Evolutionary conservation across 2,888 invertebrate species (phyloP), one percentile per base, ranked within the genome.

Genomic region (Volucella zonaria): DNA sequence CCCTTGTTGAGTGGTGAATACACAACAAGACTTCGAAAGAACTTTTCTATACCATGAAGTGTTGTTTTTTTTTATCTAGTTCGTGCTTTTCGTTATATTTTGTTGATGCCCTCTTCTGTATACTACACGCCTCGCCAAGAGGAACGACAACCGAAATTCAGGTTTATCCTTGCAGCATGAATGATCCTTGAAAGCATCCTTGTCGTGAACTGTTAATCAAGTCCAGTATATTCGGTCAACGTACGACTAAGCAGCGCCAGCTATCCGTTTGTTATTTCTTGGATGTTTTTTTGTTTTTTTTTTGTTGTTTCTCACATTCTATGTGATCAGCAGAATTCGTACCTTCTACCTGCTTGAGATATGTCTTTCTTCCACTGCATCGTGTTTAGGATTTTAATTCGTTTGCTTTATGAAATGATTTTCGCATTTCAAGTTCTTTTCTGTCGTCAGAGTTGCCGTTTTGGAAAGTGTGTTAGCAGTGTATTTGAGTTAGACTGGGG

Each of bases 1-100:
- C 15, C 61, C 62, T 40, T 73, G 62, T 79, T 47, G 43, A 83
- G 82, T 83, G 82, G 64, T 79, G 59, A 70, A 73, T 82, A 78
- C 67, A 82, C 67, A 78, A 82, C 49, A 62, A 68, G 62, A 45
- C 62, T 68, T 43, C 56, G 56, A 74, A 68, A 58, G 62, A 68
- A 56, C 62, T 78, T 71, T 67, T 31, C 47, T 49, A 49, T 15
- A 18, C 59, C 52, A 49, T 73, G 18, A 56, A 78, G 45, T 77
- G 77, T 61, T 81, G 23, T 66, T 77, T 18, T 66, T 18, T 66
- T 67, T 66, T 66, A 43, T 64, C 64, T 68, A 14, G 11, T 64
- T 15, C 31, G 54, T 31, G 10, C 11, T 54, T 43, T 52, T 47
- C 49, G 42, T 49, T 49, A 18, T 43, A 52, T 23, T 54, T 52